Conservation (phyloP, 2,797 vertebrate genomes). For the Sphenopsis melanotis region DNA sequence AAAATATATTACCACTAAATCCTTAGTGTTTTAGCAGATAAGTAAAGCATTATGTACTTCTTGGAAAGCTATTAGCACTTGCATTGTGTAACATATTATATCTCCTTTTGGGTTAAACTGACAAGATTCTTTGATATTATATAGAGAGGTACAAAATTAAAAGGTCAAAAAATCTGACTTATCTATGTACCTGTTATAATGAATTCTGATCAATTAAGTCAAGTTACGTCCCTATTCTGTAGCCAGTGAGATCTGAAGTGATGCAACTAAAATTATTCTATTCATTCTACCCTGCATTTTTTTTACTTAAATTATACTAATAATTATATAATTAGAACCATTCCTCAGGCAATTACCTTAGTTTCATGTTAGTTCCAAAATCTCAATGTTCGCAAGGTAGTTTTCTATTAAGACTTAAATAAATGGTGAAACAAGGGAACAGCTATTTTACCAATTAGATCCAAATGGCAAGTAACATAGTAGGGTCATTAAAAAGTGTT, state of each 20-base stretch:
- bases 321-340: not conserved
- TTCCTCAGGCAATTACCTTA: not conserved
- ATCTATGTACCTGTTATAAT: not conserved
- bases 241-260: not conserved
- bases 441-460: not conserved
- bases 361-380: not conserved
- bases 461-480: not conserved
- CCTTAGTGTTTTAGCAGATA: not conserved
- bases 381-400: not conserved
- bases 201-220: not conserved
- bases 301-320: not conserved
- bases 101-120: not conserved
- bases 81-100: not conserved
- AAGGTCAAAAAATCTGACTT: not conserved
- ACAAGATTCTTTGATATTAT: not conserved
- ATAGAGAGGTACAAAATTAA: not conserved
- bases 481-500: not conserved
- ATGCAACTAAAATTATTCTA: not conserved
- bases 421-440: not conserved
- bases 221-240: not conserved
- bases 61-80: not conserved
- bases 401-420: not conserved
- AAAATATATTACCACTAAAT: not conserved
- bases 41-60: not conserved
- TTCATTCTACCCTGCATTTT: not conserved